A percentile compares a stretch with the other conserved stretches of the same genome.
phyloP scores from a whole-genome alignment of 92 coral and sea anemone genomes.

The Meandrina meandrites region DNA sequence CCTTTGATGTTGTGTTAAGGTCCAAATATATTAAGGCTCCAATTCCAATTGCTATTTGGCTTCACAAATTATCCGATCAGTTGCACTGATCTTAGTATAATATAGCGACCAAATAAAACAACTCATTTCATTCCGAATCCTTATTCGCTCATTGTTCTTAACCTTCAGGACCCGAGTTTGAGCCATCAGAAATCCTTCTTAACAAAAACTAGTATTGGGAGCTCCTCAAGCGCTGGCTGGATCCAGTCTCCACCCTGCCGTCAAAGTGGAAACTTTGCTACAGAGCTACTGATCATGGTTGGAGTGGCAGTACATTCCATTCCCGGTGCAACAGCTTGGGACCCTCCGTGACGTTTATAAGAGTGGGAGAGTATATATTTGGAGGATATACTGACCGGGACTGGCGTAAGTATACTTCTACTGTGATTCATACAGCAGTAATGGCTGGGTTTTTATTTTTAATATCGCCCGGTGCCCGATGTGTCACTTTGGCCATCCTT shows the following conservation, averaged over 20 bases:
- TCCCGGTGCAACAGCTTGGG: conserved; percentile 60
- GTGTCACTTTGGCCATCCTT: no score
- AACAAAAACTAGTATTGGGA: conserved; percentile 59
- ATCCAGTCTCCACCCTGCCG: conserved; percentile 61
- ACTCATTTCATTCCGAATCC: neutral
- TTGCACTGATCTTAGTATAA: no score
- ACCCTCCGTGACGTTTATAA: conserved; percentile 65
- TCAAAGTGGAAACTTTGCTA: conserved; percentile 68
- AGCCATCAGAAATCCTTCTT: conserved; percentile 57
- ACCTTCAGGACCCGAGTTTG: conserved; percentile 49
- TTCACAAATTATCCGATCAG: no score
- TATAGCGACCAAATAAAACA: neutral
- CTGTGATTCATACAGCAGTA: neutral
- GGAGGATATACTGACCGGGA: conserved; percentile 73
- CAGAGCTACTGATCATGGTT: conserved; percentile 62
- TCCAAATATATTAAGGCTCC: no score
- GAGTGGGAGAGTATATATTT: conserved; percentile 64
- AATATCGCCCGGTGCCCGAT: no score
- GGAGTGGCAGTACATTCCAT: conserved; percentile 72
- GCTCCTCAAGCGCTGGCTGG: conserved; percentile 71
- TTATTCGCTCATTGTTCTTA: neutral
- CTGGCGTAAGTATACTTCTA: conserved; percentile 66
- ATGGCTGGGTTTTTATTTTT: no score
- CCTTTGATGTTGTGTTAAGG: no score
- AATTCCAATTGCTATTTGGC: no score